A percentile compares a stretch with the other conserved stretches of the same genome.
These are phyloP conservation scores for Rhyacophila brunnea DNA, from an alignment of 1,140 invertebrate species.

Conservation along the genomic window DNA sequence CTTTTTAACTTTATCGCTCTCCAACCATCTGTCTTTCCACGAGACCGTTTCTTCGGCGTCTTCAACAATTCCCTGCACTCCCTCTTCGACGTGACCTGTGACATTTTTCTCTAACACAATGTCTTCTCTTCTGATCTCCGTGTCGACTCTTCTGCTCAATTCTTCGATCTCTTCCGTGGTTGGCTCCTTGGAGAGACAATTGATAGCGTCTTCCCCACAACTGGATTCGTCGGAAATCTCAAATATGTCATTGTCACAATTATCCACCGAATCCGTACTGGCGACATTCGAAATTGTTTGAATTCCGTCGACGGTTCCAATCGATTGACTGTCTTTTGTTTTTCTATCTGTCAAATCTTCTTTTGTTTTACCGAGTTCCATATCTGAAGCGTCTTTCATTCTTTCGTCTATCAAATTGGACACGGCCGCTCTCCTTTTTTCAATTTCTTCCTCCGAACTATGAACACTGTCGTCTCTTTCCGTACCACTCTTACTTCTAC, in stretches of 20 bases:
- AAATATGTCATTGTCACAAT: constrained; percentile 31
- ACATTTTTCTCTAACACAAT: constrained; percentile 22
- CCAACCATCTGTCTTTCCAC: constrained; percentile 51
- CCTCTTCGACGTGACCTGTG: constrained; percentile 21
- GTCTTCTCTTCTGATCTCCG: constrained; percentile 42
- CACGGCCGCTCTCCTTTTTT: not conserved
- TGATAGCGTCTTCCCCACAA: constrained; percentile 41
- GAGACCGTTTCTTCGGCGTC: constrained; percentile 43
- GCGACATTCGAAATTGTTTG: too few relatives aligned
- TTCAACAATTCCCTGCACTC: constrained; percentile 46
- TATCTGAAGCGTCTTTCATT: not conserved
- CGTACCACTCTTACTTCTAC: not conserved
- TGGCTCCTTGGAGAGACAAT: constrained; percentile 43
- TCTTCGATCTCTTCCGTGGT: constrained; percentile 33
- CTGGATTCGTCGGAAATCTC: constrained; percentile 51
- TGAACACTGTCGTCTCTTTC: not conserved
- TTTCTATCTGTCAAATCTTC: not conserved
- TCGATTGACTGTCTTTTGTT: not conserved
- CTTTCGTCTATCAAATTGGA: not conserved
- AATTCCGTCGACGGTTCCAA: too few relatives aligned
- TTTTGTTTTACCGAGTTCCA: not conserved
- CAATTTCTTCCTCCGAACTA: not conserved
- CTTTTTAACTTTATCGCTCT: constrained; percentile 57
- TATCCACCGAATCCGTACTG: not conserved
- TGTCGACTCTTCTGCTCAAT: constrained; percentile 49